Evolutionary conservation across 53 echinoderm and acorn worm genomes (phyloP).

Genomic region (Pentamera pediparva): DNA sequence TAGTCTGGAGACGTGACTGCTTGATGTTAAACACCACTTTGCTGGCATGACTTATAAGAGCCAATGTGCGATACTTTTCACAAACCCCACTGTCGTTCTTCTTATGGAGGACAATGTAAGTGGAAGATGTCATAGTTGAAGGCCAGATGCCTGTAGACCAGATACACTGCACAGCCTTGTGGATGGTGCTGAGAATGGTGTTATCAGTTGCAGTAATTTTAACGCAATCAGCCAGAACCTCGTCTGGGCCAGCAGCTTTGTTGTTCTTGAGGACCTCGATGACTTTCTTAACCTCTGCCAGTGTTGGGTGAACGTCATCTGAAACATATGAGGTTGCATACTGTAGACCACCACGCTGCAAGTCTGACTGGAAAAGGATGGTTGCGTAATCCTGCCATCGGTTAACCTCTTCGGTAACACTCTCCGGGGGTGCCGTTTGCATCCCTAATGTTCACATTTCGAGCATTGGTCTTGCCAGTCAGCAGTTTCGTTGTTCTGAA

Average conservation of each 20-base stretch:
- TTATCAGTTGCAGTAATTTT: background rate
- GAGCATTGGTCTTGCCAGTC: background rate
- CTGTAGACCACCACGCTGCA: background rate
- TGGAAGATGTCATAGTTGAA: too few relatives aligned
- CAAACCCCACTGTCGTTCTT: too few relatives aligned
- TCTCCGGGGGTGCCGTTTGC: background rate
- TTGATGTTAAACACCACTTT: too few relatives aligned
- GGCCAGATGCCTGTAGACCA: too few relatives aligned
- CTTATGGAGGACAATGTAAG: too few relatives aligned
- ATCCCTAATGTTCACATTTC: background rate
- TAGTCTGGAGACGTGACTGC: too few relatives aligned
- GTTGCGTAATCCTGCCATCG: background rate
- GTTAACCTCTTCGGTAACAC: background rate
- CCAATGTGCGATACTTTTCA: too few relatives aligned
- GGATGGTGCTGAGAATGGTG: background rate
- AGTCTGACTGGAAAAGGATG: background rate
- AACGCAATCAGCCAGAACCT: background rate
- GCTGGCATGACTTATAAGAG: too few relatives aligned
- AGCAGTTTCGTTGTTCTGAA: background rate
- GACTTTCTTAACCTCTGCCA: background rate
- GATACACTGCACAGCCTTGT: too few relatives aligned
- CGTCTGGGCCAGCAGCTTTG: background rate
- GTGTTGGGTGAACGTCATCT: background rate
- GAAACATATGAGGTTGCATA: background rate
- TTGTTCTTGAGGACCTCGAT: background rate